Conservation (phyloP, 2,888 invertebrate genomes). For the Eupeodes luniger region DNA sequence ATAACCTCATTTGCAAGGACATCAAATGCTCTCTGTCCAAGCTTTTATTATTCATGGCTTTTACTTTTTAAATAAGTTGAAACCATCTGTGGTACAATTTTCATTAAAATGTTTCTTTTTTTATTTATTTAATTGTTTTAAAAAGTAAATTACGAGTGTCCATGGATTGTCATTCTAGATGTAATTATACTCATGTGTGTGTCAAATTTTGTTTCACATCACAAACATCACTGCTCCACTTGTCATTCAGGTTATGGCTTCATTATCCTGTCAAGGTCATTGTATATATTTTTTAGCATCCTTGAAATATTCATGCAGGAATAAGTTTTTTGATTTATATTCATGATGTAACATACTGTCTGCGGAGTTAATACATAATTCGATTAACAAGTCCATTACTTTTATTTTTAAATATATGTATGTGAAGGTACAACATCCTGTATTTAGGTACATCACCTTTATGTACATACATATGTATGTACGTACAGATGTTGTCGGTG, state of each 20-base stretch:
- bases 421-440: not conserved
- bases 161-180: not conserved
- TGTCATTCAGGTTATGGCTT: not conserved
- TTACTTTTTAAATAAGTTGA: too few species aligned
- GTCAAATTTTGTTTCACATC: not conserved
- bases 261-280: constrained; percentile 22
- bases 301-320: not conserved
- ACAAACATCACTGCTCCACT: not conserved
- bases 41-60: too few species aligned
- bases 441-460: too few species aligned
- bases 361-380: constrained; percentile 21
- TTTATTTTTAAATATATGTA: constrained; percentile 3
- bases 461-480: too few species aligned
- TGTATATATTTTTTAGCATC: not conserved
- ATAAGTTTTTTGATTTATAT: constrained; percentile 30
- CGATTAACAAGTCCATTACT: constrained; percentile 36
- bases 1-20: too few species aligned
- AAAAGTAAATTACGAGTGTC: not conserved
- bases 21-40: too few species aligned
- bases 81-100: not conserved
- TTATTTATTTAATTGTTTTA: not conserved
- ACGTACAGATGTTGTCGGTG: too few species aligned
- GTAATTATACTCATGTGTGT: not conserved
- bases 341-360: constrained; percentile 35
- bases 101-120: not conserved